phyloP scores from a whole-genome alignment of 2,888 invertebrate species.

The Pelosia muscerda region DNA sequence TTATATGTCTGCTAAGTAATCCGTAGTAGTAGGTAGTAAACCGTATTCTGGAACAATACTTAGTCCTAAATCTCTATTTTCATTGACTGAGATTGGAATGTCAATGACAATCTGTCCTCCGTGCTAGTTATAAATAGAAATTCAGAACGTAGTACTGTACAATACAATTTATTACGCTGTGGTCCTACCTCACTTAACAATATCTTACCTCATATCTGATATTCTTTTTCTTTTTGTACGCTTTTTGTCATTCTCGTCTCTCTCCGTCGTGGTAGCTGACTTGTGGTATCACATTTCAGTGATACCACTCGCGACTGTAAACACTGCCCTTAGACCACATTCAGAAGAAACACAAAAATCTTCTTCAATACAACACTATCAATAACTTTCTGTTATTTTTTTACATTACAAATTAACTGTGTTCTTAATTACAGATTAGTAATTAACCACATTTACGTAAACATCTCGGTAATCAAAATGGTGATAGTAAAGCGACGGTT shows the following conservation, averaged over 20 bases:
- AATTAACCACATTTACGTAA: conserved; percentile 5
- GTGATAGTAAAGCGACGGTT: conserved; percentile 65
- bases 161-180: background rate
- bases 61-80: no score
- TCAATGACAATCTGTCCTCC: no score
- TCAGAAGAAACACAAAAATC: background rate
- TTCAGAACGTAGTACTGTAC: background rate
- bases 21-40: no score
- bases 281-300: conserved; percentile 83
- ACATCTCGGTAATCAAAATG: conserved; percentile 18
- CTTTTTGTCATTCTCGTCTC: conserved; percentile 69
- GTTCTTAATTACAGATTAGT: background rate
- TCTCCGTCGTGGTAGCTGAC: conserved; percentile 74
- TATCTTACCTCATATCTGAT: conserved; percentile 81
- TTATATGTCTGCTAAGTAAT: no score
- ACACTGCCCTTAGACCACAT: conserved; percentile 33
- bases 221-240: conserved; percentile 77
- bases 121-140: no score
- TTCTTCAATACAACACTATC: background rate
- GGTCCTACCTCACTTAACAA: background rate
- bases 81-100: no score
- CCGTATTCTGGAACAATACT: no score
- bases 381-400: background rate
- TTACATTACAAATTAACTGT: background rate
- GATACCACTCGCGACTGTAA: conserved; percentile 71